A percentile compares a stretch with the other conserved stretches of the same genome.
phyloP scores from a whole-genome alignment of 2,113 vertebrate genomes.

The Stomatorhinus ivindoensis region DNA sequence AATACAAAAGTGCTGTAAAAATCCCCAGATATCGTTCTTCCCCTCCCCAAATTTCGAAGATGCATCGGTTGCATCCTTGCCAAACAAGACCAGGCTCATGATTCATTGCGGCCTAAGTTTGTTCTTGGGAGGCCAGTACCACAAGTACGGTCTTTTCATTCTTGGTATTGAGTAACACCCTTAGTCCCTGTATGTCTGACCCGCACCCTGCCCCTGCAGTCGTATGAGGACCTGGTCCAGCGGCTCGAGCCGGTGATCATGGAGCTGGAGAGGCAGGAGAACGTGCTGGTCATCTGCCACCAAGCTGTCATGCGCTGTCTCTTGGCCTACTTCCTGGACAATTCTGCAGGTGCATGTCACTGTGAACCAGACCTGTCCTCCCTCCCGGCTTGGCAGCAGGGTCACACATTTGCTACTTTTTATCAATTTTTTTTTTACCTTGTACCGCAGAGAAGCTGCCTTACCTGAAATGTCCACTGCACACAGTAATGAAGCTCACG shows the following conservation, averaged over 20 bases:
- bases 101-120: not conserved
- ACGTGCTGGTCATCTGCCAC: conserved; percentile 93
- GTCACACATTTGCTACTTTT: not conserved
- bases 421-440: not conserved
- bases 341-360: conserved; percentile 70
- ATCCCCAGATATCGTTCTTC: not conserved
- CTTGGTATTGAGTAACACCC: not conserved
- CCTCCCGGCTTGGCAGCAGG: not conserved
- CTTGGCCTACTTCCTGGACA: conserved; percentile 94
- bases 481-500: conserved; percentile 91
- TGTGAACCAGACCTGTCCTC: not conserved
- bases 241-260: conserved; percentile 94
- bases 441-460: conserved; percentile 77
- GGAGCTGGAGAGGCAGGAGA: conserved; percentile 97
- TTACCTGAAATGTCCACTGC: conserved; percentile 91
- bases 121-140: not conserved
- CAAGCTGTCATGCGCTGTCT: conserved; percentile 98
- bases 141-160: not conserved
- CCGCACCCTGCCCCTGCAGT: conserved; percentile 53
- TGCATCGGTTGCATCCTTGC: not conserved
- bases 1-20: not conserved
- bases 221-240: conserved; percentile 96
- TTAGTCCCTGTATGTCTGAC: not conserved
- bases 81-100: not conserved
- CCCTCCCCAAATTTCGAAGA: not conserved